Evolutionary conservation across 2,113 vertebrate genomes (phyloP).

Genomic region (Enhydra lutris): DNA sequence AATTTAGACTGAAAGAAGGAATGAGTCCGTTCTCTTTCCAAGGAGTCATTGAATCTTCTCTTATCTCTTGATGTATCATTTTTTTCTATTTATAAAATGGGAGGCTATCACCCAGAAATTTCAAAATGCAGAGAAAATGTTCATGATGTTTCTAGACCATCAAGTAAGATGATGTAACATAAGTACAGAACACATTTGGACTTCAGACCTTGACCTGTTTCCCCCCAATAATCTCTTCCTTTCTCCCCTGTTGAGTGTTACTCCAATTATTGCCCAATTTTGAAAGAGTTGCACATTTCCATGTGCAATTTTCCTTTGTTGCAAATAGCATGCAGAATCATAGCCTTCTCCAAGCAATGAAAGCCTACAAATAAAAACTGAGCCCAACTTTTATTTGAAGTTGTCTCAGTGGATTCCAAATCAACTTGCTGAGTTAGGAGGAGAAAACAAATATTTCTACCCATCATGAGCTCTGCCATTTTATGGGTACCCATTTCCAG

Average conservation of each 20-base stretch:
- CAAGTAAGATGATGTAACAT: not conserved
- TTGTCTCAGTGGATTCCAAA: not conserved
- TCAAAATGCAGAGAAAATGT: not conserved
- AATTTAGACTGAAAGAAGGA: not conserved
- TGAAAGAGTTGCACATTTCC: not conserved
- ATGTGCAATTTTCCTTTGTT: not conserved
- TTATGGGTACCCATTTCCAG: not conserved
- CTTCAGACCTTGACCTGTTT: not conserved
- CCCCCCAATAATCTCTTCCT: not conserved
- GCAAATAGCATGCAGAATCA: not conserved
- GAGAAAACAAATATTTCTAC: not conserved
- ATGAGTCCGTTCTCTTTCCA: not conserved
- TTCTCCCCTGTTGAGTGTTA: not conserved
- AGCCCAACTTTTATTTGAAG: constrained; percentile 4
- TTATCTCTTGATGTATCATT: not conserved
- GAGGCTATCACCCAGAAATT: not conserved
- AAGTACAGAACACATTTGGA: not conserved
- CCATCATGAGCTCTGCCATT: rapidly evolving
- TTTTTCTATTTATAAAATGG: not conserved
- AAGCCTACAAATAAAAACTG: not conserved
- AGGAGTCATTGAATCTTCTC: not conserved
- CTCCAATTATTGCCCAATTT: not conserved
- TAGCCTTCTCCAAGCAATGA: not conserved
- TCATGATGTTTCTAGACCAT: not conserved
- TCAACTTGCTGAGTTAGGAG: not conserved